Percentiles rank a stretch among this genome's conserved stretches.
Evolutionary conservation across 2,797 vertebrate species (phyloP).

Genomic region (Podarcis lilfordi): DNA sequence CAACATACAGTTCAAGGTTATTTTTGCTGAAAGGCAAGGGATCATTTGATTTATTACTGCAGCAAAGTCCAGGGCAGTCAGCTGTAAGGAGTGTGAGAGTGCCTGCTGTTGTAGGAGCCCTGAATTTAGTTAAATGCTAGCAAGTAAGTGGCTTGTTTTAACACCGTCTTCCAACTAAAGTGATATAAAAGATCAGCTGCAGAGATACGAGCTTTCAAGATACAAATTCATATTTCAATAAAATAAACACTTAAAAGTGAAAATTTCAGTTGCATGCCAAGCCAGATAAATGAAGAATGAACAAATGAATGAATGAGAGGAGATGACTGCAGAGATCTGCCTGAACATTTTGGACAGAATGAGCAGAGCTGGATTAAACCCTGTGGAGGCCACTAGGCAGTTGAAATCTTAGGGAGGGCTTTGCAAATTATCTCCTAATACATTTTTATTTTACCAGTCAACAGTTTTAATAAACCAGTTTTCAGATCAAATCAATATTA

Average conservation of each 20-base stretch:
- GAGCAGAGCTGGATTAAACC: too few species aligned
- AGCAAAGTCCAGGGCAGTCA: conserved; percentile 11
- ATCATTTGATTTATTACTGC: conserved; percentile 30
- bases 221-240: not conserved
- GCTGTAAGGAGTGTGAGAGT: not conserved
- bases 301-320: not conserved
- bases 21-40: not conserved
- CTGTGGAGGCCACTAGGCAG: too few species aligned
- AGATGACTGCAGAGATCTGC: not conserved
- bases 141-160: not conserved
- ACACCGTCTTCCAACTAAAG: not conserved
- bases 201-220: not conserved
- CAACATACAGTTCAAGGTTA: not conserved
- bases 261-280: not conserved
- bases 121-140: not conserved
- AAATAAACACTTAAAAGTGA: not conserved
- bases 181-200: not conserved
- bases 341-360: not conserved
- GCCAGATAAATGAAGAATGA: not conserved
- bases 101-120: not conserved
- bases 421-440: too few species aligned
- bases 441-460: too few species aligned
- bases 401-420: too few species aligned
- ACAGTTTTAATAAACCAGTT: too few species aligned
- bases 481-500: too few species aligned